Percentiles rank a stretch among this genome's conserved stretches.
Conservation (phyloP, 2,888 invertebrate genomes). For the Dyspetes luteomarginatus region DNA sequence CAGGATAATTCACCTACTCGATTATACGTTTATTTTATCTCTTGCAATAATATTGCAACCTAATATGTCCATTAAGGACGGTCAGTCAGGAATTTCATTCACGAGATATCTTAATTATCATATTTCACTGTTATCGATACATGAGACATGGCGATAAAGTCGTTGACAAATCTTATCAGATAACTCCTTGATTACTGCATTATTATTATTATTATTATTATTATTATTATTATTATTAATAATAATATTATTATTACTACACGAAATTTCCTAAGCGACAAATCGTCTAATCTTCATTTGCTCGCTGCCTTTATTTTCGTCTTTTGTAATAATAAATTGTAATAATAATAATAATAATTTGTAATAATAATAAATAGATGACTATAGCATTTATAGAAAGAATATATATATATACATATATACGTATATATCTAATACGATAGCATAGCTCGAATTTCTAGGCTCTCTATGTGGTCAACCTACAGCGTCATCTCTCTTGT, state of each 20-base stretch:
- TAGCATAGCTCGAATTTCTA: neutral
- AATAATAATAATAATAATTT: no score
- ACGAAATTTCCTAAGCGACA: slow-evolving; percentile 22
- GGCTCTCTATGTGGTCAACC: neutral
- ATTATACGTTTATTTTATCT: neutral
- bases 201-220: neutral
- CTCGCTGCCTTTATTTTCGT: slow-evolving; percentile 30
- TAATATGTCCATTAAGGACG: neutral
- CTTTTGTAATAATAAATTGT: slow-evolving; percentile 36
- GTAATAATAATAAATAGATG: no score
- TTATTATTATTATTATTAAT: neutral
- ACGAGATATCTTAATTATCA: neutral
- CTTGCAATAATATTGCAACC: neutral
- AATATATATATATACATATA: neutral
- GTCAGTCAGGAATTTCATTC: neutral
- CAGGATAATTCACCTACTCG: slow-evolving; percentile 19
- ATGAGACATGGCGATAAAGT: no score
- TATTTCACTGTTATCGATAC: neutral
- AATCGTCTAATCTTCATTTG: slow-evolving; percentile 33
- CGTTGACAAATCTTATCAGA: no score
- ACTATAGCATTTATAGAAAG: slow-evolving; percentile 32
- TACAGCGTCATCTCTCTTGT: neutral
- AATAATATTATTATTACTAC: neutral
- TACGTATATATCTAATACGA: neutral
- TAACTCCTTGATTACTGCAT: no score